Base-by-base conservation (phyloP, 2,888 invertebrate genomes). In the Leptinotarsa haldemani region DNA sequence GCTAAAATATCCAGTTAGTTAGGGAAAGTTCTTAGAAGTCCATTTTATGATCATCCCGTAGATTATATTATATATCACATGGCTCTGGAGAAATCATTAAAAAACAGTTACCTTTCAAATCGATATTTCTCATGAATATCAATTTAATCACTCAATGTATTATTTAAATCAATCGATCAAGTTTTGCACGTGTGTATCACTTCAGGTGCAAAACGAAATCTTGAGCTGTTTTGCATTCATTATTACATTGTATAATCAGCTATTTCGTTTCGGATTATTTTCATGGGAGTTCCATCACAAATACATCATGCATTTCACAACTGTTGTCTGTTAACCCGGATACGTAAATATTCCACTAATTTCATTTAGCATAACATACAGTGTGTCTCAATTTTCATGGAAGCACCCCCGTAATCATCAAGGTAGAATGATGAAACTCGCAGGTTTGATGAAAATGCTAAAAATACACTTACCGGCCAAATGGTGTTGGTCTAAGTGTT, bases 171-270 rank as follows among this genome's bases (percentile, higher is more conserved):
- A 5, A 61, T 61, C 61, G 40, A 61, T 61, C 61, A 61, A 61
- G 61, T 61, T 61, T 40, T 61, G 61, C 61, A 61, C 61, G 61
- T 61, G 61, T 61, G 61, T 61, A 40, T 61, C 25, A 61, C 61
- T 61, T 61, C 61, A 61, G 61, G 61, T 61, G 61, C 12, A 2
- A 61, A 61, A 61, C 40, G 40, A 61, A 61, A 61, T 61, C 61
- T 61, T 40, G 61, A 25, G 18, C 16, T 25, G n/a, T 61, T 61
- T 61, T 61, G 61, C 61, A 61, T 61, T 30, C 61, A 61, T 61
- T 61, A 61, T 9, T 61, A 61, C n/a, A n/a, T 61, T 30, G 5
- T 40, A 61, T 61, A 61, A n/a, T 61, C 40, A 15, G 30, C 30
- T 30, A 1, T 61, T 25, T 61, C 61, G n/a, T 16, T 61, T 61